phyloP scores from a whole-genome alignment of 2,888 invertebrate species.

The Eristalis pertinax region DNA sequence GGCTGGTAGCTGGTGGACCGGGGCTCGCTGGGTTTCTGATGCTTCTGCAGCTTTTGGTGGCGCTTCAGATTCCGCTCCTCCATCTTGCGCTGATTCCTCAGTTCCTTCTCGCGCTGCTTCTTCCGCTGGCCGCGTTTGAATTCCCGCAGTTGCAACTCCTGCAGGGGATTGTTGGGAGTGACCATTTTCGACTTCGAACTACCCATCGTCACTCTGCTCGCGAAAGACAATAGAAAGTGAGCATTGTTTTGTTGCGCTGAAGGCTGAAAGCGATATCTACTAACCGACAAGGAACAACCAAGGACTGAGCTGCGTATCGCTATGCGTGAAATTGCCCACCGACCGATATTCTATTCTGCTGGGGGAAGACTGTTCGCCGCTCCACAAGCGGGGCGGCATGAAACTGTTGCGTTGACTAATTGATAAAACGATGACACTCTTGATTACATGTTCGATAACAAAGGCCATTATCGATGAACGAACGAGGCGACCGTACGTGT shows the following conservation, averaged over 20 bases:
- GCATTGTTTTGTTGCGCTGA: conserved; percentile 1
- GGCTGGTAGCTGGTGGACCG: conserved; percentile 9
- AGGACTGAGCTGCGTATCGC: conserved; percentile 18
- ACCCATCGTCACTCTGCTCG: conserved; percentile 75
- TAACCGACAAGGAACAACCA: conserved; percentile 27
- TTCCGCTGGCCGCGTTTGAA: conserved; percentile 73
- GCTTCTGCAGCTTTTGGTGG: conserved; percentile 66
- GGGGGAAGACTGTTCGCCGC: conserved; percentile 22
- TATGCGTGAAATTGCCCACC: background rate
- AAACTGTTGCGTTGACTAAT: conserved; percentile 46
- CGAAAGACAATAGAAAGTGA: background rate
- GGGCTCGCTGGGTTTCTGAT: conserved; percentile 32
- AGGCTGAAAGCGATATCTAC: background rate
- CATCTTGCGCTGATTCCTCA: conserved; percentile 76
- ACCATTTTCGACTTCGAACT: conserved; percentile 77
- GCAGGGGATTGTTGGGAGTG: conserved; percentile 77
- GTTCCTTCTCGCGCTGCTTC: conserved; percentile 76
- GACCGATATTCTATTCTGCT: conserved; percentile 13
- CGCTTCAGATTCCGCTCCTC: conserved; percentile 77
- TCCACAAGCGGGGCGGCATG: conserved; percentile 27
- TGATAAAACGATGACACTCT: conserved; percentile 66
- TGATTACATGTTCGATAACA: conserved; percentile 66
- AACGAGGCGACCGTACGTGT: conserved; percentile 29
- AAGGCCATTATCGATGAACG: conserved; percentile 58
- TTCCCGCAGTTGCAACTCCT: conserved; percentile 75